Evolutionary conservation across 2,797 vertebrate genomes (phyloP).

Genomic region (Lemur catta): DNA sequence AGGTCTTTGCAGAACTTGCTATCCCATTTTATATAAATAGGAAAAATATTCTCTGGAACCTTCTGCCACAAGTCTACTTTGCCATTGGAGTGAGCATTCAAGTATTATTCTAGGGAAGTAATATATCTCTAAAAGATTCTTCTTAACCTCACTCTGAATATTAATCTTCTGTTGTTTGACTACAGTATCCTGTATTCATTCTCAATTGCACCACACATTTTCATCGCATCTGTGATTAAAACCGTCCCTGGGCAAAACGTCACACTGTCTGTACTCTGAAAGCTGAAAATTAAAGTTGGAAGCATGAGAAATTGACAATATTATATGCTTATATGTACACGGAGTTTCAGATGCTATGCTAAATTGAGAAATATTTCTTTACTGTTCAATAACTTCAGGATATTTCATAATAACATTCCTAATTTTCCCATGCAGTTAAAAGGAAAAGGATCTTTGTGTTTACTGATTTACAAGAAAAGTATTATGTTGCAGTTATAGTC

Average conservation of each 20-base stretch:
- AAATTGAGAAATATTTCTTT: constrained; percentile 49
- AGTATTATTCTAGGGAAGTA: neutral
- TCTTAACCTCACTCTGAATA: neutral
- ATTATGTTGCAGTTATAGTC: constrained; percentile 28
- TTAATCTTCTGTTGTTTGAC: neutral
- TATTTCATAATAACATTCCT: constrained; percentile 4
- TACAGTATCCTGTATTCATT: neutral
- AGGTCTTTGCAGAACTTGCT: neutral
- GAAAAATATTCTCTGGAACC: neutral
- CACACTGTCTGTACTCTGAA: neutral
- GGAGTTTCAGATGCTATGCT: neutral
- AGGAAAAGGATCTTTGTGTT: neutral
- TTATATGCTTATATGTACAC: neutral
- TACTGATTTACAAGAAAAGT: constrained; percentile 50
- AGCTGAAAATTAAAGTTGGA: constrained; percentile 44
- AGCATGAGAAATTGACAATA: neutral
- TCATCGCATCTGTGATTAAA: constrained; percentile 3
- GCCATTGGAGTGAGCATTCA: neutral
- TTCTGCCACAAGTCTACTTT: neutral
- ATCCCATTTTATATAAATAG: neutral
- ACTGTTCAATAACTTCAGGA: neutral
- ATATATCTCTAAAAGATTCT: neutral
- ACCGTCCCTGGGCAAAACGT: neutral
- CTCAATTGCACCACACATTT: neutral
- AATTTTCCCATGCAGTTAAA: constrained; percentile 7